Evolutionary conservation across 2,797 vertebrate species (phyloP).

Genomic region (Bucorvus abyssinicus): DNA sequence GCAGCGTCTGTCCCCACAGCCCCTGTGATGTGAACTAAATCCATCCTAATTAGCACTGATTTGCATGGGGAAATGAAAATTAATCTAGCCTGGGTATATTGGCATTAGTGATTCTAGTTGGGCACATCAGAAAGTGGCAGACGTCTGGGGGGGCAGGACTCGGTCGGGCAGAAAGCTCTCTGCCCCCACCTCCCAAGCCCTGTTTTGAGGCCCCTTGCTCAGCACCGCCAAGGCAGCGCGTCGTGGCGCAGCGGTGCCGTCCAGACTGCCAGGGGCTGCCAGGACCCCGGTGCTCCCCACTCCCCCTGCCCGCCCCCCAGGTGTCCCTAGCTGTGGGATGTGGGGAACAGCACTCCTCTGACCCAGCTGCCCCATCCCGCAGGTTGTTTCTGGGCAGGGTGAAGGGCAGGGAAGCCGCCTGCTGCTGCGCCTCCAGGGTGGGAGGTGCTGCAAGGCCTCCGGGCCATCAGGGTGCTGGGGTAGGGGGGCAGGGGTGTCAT

Average conservation of each 20-base stretch:
- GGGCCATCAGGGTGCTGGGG: neutral
- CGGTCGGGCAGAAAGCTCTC: neutral
- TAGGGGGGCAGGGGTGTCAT: no score
- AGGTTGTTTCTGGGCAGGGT: neutral
- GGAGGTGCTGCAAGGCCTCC: neutral
- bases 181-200: neutral
- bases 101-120: conserved; percentile 33
- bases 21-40: conserved; percentile 65
- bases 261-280: rapidly evolving
- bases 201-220: neutral
- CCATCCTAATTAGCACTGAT: conserved; percentile 71
- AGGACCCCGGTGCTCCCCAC: rapidly evolving
- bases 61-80: conserved; percentile 69
- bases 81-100: conserved; percentile 40
- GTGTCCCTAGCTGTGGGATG: neutral
- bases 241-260: rapidly evolving
- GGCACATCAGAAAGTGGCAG: neutral
- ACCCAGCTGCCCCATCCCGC: neutral
- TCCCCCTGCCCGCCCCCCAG: neutral
- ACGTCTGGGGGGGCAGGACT: neutral
- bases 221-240: neutral
- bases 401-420: rapidly evolving
- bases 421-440: neutral
- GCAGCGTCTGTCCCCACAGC: conserved; percentile 39
- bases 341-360: rapidly evolving